Conservation (phyloP, 1,140 invertebrate species). For the Drosophila sechellia region DNA sequence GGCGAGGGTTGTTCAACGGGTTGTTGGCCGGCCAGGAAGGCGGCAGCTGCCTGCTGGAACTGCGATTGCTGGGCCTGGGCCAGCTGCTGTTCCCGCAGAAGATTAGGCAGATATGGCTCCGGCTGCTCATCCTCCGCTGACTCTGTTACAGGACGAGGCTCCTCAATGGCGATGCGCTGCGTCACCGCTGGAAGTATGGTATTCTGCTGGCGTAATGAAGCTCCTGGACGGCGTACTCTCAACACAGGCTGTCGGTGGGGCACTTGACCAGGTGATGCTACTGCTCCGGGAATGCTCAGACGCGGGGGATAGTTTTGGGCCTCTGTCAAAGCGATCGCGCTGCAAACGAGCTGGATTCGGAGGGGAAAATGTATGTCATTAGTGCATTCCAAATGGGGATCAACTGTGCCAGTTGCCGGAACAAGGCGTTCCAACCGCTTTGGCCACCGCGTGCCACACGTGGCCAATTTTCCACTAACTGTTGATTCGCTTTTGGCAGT, state of each 20-base stretch:
- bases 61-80: slow-evolving; percentile 85
- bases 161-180: slow-evolving; percentile 84
- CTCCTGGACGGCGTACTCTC: slow-evolving; percentile 85
- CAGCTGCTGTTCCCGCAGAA: slow-evolving; percentile 72
- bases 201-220: slow-evolving; percentile 83
- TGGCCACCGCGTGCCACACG: slow-evolving; percentile 33
- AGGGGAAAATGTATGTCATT: slow-evolving; percentile 18
- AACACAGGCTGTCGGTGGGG: slow-evolving; percentile 84
- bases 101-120: slow-evolving; percentile 67
- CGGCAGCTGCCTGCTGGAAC: slow-evolving; percentile 83
- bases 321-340: slow-evolving; percentile 62
- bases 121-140: slow-evolving; percentile 86
- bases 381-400: slow-evolving; percentile 25
- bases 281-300: slow-evolving; percentile 87
- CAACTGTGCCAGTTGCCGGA: slow-evolving; percentile 10
- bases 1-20: slow-evolving; percentile 82
- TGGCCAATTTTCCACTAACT: slow-evolving; percentile 30
- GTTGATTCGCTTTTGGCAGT: slow-evolving; percentile 15
- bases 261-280: slow-evolving; percentile 84
- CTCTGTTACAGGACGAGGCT: slow-evolving; percentile 86
- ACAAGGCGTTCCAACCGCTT: slow-evolving; percentile 14
- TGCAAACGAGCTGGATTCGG: slow-evolving; percentile 55
- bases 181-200: slow-evolving; percentile 85
- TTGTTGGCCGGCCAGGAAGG: slow-evolving; percentile 80
- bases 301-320: slow-evolving; percentile 86